Evolutionary conservation across 2,888 invertebrate species (phyloP), one percentile per base, ranked within the genome.

Genomic region (Stenichneumon culpator): DNA sequence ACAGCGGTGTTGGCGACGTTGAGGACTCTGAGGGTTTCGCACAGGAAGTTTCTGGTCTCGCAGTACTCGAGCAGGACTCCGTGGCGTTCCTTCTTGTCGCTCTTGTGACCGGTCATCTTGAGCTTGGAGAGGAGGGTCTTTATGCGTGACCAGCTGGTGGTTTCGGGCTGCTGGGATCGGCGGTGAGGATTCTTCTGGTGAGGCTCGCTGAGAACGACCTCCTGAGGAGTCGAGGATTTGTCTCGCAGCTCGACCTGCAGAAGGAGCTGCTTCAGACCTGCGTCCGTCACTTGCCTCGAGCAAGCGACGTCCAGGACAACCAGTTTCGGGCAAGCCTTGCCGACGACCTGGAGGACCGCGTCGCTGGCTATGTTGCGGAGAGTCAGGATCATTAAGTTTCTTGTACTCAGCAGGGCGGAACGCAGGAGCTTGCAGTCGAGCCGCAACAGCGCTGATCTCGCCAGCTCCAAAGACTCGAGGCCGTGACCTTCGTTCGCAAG

Each of bases 331-430:
- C 94, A 94, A 0, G 94, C 90, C 78, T 91, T 92, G 5, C 94
- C 94, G 3, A 94, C 90, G 0, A 93, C 93, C 81, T 93, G 93
- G 6, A 94, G 90, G 4, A 94, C 92, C 0, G 92, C 89, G 69
- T 94, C 94, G 67, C 89, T 93, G 11, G 94, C 94, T 68, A 94
- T 94, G 87, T 94, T 94, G 2, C 93, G 92, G n/a, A 94, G 88
- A 2, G 93, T 93, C 69, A 94, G 87, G 72, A 92, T 92, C 60
- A 92, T 86, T 32, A 94, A 88, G 81, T 93, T 92, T 28, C 91
- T 91, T 89, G 93, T 94, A 68, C 90, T 93, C 22, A 92, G 57
- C n/a, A 94, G 87, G 0, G 94, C 93, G 1, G 93, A 90, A 16
- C 92, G 91, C 22, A 94, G 87, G 0, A 94, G 89, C 79, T 92